phyloP scores from a whole-genome alignment of 1,140 invertebrate genomes.

The Batillaria attramentaria region DNA sequence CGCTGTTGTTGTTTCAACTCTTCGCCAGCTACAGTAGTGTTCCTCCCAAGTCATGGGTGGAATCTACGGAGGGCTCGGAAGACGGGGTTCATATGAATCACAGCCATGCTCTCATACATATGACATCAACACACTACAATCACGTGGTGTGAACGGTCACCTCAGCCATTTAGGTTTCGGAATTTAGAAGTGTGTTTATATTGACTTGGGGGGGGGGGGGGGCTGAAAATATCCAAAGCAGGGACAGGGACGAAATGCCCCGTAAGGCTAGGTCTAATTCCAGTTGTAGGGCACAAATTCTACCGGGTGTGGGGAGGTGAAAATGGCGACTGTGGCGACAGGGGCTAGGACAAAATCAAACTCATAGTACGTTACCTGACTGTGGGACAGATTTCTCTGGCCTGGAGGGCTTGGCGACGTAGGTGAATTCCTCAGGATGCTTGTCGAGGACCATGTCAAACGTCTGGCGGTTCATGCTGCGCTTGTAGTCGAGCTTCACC shows the following conservation, averaged over 20 bases:
- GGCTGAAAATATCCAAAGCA: not conserved
- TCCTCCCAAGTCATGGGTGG: not conserved
- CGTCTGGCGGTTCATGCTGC: conserved; percentile 71
- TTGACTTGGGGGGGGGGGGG: too few species aligned
- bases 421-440: conserved; percentile 68
- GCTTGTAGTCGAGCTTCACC: conserved; percentile 70
- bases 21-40: not conserved
- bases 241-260: not conserved
- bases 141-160: not conserved
- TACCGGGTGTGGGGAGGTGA: not conserved
- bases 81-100: not conserved
- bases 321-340: not conserved
- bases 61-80: not conserved
- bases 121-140: not conserved
- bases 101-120: not conserved
- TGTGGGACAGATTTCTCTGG: conserved; percentile 48
- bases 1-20: not conserved
- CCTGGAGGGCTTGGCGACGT: conserved; percentile 65
- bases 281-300: not conserved
- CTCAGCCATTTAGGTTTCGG: too few species aligned
- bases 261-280: not conserved
- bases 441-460: conserved; percentile 68
- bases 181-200: too few species aligned
- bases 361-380: conserved; percentile 51
- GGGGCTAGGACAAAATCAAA: not conserved